Evolutionary conservation across 2,888 invertebrate species (phyloP), one percentile per base, ranked within the genome.

Genomic region (Lithophane ornitopus): DNA sequence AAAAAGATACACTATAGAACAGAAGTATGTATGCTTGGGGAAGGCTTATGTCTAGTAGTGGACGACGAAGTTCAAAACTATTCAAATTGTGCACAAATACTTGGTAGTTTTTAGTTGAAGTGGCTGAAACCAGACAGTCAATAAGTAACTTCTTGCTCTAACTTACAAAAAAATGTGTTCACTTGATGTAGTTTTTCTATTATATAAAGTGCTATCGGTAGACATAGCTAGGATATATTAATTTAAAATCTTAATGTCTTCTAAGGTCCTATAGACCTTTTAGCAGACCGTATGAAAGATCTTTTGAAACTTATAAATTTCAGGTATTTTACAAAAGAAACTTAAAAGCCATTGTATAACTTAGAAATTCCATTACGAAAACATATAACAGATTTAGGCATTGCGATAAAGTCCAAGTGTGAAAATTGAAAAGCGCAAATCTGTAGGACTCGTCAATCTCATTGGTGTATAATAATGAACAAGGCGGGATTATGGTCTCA

Each of bases 381-480:
- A 73, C 14, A 41, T 16, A 76, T 3, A 65, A 61, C 19, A 41
- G 9, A 61, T 9, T 26, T 56, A 14, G 1, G 56, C 56, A 56
- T 56, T 56, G 44, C 58, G 61, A 61, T 59, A 80, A 80, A 62
- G 46, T 39, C 41, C 19, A 41, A 49, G 26, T 61, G 34, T 70
- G 61, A 74, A 85, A 75, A 75, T 28, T 80, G 44, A 28, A 92
- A 92, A 90, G 84, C 87, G 92, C 92, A 92, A 94, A 94, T 95
- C 93, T 92, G 92, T 89, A 85, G 81, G 68, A 86, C 81, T 84
- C 86, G 87, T 76, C 89, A 89, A 91, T 91, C 91, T 93, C 92
- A 93, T 93, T 92, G 93, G 92, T 91, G 91, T 92, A 91, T 95
- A 94, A 94, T 95, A 94, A 94, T 95, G 94, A 95, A 94, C 94